These are phyloP conservation scores for Zaprionus capensis DNA, from an alignment of 1,140 invertebrate genomes.

Conservation along the genomic window DNA sequence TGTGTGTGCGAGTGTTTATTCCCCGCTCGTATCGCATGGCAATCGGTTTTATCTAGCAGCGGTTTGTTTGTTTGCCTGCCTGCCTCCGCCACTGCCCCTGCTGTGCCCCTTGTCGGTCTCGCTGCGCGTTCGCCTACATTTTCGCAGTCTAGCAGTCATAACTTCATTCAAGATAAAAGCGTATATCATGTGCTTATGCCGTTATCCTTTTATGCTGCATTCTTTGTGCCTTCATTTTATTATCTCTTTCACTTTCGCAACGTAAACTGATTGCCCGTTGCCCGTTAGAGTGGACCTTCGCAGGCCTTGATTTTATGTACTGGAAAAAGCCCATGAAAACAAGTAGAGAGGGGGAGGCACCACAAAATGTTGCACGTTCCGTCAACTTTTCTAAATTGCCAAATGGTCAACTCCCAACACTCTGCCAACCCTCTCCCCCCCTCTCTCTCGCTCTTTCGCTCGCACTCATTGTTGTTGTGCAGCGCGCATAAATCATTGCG, in stretches of 20 bases:
- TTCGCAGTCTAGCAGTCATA: slow-evolving; percentile 21
- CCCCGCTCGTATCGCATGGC: slow-evolving; percentile 38
- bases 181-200: slow-evolving; percentile 41
- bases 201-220: slow-evolving; percentile 60
- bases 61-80: slow-evolving; percentile 29
- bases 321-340: slow-evolving; percentile 47
- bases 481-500: slow-evolving; percentile 29
- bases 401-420: not conserved
- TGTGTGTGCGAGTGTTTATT: slow-evolving; percentile 28
- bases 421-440: no score
- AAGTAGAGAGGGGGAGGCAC: not conserved
- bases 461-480: slow-evolving; percentile 7
- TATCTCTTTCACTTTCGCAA: slow-evolving; percentile 41
- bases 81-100: not conserved
- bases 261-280: slow-evolving; percentile 41
- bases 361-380: slow-evolving; percentile 4
- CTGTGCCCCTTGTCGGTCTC: not conserved
- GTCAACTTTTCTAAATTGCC: slow-evolving; percentile 9
- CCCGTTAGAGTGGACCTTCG: slow-evolving; percentile 37
- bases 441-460: not conserved
- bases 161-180: slow-evolving; percentile 53
- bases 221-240: slow-evolving; percentile 54
- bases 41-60: slow-evolving; percentile 58
- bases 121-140: slow-evolving; percentile 21
- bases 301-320: slow-evolving; percentile 45